A percentile compares a stretch with the other conserved stretches of the same genome.
phyloP scores from a whole-genome alignment of 2,797 vertebrate species.

The Picus viridis region DNA sequence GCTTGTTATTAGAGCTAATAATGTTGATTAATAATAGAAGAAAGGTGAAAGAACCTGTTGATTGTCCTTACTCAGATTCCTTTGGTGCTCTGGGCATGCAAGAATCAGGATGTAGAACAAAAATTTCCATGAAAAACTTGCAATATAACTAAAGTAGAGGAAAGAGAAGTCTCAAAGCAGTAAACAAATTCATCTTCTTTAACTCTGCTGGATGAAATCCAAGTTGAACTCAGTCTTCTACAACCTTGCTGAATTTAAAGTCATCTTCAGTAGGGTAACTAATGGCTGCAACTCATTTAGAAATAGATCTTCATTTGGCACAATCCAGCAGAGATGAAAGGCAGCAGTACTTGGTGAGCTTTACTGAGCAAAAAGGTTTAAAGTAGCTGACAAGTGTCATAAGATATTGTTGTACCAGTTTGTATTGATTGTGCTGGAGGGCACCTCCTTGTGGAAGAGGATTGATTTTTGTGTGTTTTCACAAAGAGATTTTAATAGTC shows the following conservation, averaged over 20 bases:
- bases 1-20: not conserved
- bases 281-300: slow-evolving; percentile 19
- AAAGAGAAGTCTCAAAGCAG: not conserved
- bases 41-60: not conserved
- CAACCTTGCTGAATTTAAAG: slow-evolving; percentile 13
- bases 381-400: slow-evolving; percentile 45
- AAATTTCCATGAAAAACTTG: not conserved
- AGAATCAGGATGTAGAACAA: not conserved
- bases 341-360: slow-evolving; percentile 43
- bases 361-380: slow-evolving; percentile 68
- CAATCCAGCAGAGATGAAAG: slow-evolving; percentile 36
- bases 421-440: slow-evolving; percentile 75
- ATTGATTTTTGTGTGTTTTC: slow-evolving; percentile 78
- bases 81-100: not conserved
- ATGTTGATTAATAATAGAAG: not conserved
- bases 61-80: not conserved
- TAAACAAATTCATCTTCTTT: slow-evolving; percentile 43
- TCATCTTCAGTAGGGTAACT: slow-evolving; percentile 18
- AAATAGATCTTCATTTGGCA: slow-evolving; percentile 59
- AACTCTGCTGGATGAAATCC: not conserved
- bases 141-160: not conserved
- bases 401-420: slow-evolving; percentile 52
- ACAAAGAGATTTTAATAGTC: slow-evolving; percentile 77
- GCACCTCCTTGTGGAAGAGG: slow-evolving; percentile 76
- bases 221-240: not conserved